Evolutionary conservation across 2,113 vertebrate genomes (phyloP).

Genomic region (Bos javanicus): DNA sequence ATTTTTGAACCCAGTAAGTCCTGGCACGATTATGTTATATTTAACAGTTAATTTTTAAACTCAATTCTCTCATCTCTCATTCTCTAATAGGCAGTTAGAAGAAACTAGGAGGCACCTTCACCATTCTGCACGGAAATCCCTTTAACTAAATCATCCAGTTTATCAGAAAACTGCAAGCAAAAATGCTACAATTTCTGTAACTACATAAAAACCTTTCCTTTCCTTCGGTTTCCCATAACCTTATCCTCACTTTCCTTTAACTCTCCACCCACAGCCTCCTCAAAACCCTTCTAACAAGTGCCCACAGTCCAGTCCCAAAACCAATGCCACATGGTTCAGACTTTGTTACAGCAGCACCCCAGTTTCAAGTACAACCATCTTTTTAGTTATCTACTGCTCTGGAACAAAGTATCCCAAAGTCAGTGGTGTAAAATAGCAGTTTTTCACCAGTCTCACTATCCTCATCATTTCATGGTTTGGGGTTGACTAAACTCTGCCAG

Average conservation of each 20-base stretch:
- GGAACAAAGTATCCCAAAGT: background rate
- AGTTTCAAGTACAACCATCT: background rate
- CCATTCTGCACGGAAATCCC: background rate
- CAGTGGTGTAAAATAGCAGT: background rate
- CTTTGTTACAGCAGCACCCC: background rate
- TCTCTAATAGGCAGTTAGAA: background rate
- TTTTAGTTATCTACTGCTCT: background rate
- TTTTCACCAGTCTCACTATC: background rate
- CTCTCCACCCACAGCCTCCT: background rate
- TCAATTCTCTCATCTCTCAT: background rate
- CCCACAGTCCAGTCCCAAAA: background rate
- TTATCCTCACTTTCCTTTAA: background rate
- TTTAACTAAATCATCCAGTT: background rate
- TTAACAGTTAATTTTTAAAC: background rate
- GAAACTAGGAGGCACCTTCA: background rate
- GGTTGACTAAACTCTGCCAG: background rate
- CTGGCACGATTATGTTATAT: background rate
- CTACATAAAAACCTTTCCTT: background rate
- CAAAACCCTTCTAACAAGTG: background rate
- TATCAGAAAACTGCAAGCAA: background rate
- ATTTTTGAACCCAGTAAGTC: background rate
- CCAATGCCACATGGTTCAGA: background rate
- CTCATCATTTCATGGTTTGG: background rate
- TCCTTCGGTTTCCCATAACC: background rate
- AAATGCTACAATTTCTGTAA: background rate